These are phyloP conservation scores for Clusia tigrina DNA, from an alignment of 2,888 invertebrate species.

Conservation along the genomic window DNA sequence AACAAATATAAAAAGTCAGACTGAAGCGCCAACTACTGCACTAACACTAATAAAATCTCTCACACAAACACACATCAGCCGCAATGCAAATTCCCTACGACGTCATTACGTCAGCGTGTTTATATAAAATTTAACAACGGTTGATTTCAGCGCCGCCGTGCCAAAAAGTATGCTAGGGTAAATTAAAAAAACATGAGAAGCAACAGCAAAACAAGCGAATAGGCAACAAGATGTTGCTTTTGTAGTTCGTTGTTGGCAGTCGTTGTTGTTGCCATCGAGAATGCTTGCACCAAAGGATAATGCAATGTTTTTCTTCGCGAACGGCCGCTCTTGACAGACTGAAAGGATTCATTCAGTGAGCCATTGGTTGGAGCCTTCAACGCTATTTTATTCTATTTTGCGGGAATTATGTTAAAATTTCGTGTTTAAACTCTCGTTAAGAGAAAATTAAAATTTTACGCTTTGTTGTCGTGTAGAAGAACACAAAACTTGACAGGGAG, in stretches of 20 bases:
- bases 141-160: slow-evolving; percentile 7
- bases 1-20: too few species aligned
- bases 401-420: slow-evolving; percentile 5
- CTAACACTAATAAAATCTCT: too few species aligned
- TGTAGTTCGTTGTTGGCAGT: too few species aligned
- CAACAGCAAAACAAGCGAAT: not conserved
- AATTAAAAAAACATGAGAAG: slow-evolving; percentile 6
- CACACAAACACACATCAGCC: not conserved
- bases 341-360: not conserved
- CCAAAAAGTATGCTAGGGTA: slow-evolving; percentile 13
- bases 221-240: slow-evolving; percentile 6
- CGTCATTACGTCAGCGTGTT: slow-evolving; percentile 12
- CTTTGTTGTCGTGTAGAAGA: too few species aligned
- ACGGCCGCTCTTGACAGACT: not conserved
- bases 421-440: not conserved
- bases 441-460: not conserved
- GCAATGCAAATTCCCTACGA: slow-evolving; percentile 8
- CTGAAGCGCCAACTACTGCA: too few species aligned
- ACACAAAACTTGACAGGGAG: too few species aligned
- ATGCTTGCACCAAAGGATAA: not conserved
- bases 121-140: slow-evolving; percentile 21
- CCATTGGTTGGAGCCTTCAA: not conserved
- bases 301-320: not conserved
- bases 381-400: not conserved
- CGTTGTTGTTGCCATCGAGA: not conserved